phyloP scores from a whole-genome alignment of 2,797 vertebrate species.

The Yasuhikotakia modesta region DNA sequence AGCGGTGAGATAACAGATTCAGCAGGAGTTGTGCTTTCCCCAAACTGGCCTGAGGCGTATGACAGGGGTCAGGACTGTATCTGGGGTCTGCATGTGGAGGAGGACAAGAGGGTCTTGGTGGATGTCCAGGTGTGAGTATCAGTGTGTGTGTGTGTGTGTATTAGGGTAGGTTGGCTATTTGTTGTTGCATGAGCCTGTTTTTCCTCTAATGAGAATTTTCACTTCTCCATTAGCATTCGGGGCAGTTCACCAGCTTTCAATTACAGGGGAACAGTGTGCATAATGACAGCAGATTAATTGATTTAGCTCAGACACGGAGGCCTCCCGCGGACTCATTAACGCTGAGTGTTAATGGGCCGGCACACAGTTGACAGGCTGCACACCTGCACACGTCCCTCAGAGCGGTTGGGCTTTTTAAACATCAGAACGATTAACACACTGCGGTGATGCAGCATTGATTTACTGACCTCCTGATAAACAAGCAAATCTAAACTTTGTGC shows the following conservation, averaged over 20 bases:
- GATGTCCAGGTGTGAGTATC: slow-evolving; percentile 90
- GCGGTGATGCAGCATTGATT: not conserved
- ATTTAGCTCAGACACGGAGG: slow-evolving; percentile 81
- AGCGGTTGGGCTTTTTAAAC: not conserved
- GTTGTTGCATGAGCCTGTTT: slow-evolving; percentile 65
- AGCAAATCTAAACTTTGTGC: too few species aligned
- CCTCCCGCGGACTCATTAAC: slow-evolving; percentile 75
- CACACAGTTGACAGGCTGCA: slow-evolving; percentile 71
- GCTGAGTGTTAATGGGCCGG: slow-evolving; percentile 63
- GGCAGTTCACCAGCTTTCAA: slow-evolving; percentile 74
- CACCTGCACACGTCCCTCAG: slow-evolving; percentile 46
- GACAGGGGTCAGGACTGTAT: slow-evolving; percentile 99
- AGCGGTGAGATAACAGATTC: slow-evolving; percentile 95
- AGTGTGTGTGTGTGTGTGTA: slow-evolving; percentile 58
- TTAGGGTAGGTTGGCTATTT: slow-evolving; percentile 54
- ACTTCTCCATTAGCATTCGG: slow-evolving; percentile 75
- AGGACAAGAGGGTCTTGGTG: slow-evolving; percentile 95
- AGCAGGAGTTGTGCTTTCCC: slow-evolving; percentile 91
- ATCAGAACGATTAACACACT: not conserved
- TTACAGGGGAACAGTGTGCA: slow-evolving; percentile 78
- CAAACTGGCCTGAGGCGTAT: slow-evolving; percentile 97
- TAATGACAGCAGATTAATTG: slow-evolving; percentile 84
- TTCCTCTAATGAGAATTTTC: slow-evolving; percentile 76
- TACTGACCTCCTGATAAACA: too few species aligned
- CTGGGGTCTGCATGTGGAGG: slow-evolving; percentile 96